phyloP scores from a whole-genome alignment of 2,113 vertebrate genomes.

The Peromyscus leucopus region DNA sequence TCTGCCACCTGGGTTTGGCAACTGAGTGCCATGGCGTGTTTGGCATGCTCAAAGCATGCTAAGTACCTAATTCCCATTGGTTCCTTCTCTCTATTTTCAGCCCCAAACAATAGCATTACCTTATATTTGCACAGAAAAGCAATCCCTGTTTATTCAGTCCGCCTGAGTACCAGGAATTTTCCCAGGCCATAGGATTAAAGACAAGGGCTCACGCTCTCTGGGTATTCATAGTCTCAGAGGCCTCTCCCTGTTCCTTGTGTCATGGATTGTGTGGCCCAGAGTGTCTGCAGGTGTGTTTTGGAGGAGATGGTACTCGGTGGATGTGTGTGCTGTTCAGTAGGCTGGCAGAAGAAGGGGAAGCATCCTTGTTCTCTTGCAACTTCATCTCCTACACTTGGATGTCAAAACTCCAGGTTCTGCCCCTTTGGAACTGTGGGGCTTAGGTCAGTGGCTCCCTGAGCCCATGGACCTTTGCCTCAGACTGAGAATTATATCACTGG shows the following conservation, averaged over 20 bases:
- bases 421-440: not conserved
- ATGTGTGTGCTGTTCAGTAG: not conserved
- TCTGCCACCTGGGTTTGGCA: not conserved
- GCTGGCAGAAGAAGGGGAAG: not conserved
- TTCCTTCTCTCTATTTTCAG: not conserved
- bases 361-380: not conserved
- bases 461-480: not conserved
- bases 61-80: not conserved
- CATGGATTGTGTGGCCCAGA: not conserved
- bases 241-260: not conserved
- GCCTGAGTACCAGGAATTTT: not conserved
- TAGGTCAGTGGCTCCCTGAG: not conserved
- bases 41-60: not conserved
- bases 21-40: not conserved
- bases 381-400: not conserved
- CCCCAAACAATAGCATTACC: not conserved
- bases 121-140: not conserved
- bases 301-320: not conserved
- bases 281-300: not conserved
- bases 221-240: not conserved
- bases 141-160: not conserved
- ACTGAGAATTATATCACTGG: not conserved
- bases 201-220: not conserved
- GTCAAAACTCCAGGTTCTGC: not conserved
- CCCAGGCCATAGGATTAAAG: not conserved